These are phyloP conservation scores for Phacellophora camtschatica DNA, from an alignment of 30 jellyfish, hydroid and myxozoan genomes.

Conservation along the genomic window DNA sequence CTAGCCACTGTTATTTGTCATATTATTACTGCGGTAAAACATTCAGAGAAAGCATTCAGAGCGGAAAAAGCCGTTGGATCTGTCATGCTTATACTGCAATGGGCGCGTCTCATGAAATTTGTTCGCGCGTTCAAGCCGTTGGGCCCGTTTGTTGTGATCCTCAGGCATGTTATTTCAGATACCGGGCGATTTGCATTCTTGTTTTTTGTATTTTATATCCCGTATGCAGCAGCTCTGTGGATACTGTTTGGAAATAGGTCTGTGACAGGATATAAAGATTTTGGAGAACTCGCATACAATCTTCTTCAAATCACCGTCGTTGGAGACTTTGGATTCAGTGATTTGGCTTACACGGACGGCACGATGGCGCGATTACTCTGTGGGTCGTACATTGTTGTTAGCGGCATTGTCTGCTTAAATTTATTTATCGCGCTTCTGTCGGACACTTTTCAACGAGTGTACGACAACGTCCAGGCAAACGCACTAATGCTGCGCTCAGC, in stretches of 20 bases:
- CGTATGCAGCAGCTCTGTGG: slow-evolving; percentile 97
- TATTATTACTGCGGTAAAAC: slow-evolving; percentile 8
- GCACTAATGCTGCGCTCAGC: slow-evolving; percentile 96
- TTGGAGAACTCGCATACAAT: slow-evolving; percentile 71
- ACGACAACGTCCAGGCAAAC: slow-evolving; percentile 96
- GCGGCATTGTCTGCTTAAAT: slow-evolving; percentile 89
- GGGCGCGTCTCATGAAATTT: slow-evolving; percentile 90
- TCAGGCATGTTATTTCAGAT: slow-evolving; percentile 86
- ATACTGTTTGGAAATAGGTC: slow-evolving; percentile 70
- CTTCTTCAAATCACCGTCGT: slow-evolving; percentile 80
- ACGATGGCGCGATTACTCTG: slow-evolving; percentile 84
- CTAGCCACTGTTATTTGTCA: slow-evolving; percentile 65
- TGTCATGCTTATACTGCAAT: slow-evolving; percentile 65
- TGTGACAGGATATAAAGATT: slow-evolving; percentile 67
- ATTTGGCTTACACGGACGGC: slow-evolving; percentile 38
- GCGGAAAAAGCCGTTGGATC: slow-evolving; percentile 76
- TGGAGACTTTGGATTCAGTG: slow-evolving; percentile 80
- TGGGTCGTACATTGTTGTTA: slow-evolving; percentile 78
- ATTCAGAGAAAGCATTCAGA: slow-evolving; percentile 24
- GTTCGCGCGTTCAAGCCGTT: slow-evolving; percentile 89
- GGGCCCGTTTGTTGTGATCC: slow-evolving; percentile 91
- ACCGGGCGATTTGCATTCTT: slow-evolving; percentile 64
- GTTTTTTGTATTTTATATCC: slow-evolving; percentile 76
- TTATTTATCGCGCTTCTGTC: slow-evolving; percentile 93
- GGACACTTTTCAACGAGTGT: slow-evolving; percentile 96